A percentile compares a stretch with the other conserved stretches of the same genome.
Evolutionary conservation across 1,140 invertebrate species (phyloP).

Genomic region (Pectinophora gossypiella): DNA sequence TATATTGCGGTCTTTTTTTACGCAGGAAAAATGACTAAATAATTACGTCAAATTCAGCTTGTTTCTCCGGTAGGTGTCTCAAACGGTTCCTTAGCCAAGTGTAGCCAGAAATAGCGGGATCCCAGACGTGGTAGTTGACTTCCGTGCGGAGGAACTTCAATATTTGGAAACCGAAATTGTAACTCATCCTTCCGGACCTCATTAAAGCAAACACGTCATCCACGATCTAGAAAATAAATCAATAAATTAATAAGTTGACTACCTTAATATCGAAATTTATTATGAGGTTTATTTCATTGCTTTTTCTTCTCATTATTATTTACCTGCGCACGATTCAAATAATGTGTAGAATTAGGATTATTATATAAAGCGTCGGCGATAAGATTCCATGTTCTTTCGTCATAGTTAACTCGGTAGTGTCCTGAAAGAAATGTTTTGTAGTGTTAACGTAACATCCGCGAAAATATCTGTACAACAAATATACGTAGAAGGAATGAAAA

Average conservation of each 20-base stretch:
- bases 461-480: too few species aligned
- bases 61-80: slow-evolving; percentile 38
- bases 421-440: slow-evolving; percentile 73
- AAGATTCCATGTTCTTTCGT: slow-evolving; percentile 78
- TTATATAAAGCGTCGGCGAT: slow-evolving; percentile 68
- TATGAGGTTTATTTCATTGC: too few species aligned
- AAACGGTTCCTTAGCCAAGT: slow-evolving; percentile 71
- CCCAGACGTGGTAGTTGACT: slow-evolving; percentile 80
- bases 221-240: slow-evolving; percentile 73
- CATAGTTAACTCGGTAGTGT: slow-evolving; percentile 88
- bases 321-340: slow-evolving; percentile 60
- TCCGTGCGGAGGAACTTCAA: slow-evolving; percentile 79
- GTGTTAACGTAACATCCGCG: too few species aligned
- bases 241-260: too few species aligned
- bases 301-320: too few species aligned
- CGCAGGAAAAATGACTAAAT: not conserved
- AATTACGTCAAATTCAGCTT: slow-evolving; percentile 58
- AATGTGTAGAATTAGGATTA: slow-evolving; percentile 42
- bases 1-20: too few species aligned
- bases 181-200: slow-evolving; percentile 60
- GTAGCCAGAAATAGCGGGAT: slow-evolving; percentile 77
- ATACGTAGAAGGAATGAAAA: too few species aligned
- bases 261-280: too few species aligned
- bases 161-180: slow-evolving; percentile 75
- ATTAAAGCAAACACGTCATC: slow-evolving; percentile 86